Evolutionary conservation across 2,113 vertebrate species (phyloP).

Genomic region (Psittacus erithacus): DNA sequence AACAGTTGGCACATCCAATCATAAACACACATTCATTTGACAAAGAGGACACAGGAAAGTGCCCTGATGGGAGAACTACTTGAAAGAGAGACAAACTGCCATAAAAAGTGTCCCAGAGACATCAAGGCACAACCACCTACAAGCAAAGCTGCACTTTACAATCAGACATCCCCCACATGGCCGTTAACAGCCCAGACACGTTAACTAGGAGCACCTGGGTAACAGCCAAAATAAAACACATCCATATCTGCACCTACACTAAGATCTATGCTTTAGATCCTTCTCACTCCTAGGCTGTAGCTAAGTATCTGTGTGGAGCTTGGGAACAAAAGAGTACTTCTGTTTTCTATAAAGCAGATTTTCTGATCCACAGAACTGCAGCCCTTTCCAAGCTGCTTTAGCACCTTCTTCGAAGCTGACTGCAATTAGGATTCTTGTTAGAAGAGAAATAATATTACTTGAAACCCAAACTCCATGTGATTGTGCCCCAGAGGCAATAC

Average conservation of each 20-base stretch:
- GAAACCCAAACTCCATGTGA: conserved; percentile 34
- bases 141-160: conserved; percentile 44
- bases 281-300: neutral
- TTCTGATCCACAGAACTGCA: neutral
- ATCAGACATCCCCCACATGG: conserved; percentile 53
- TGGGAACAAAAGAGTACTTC: neutral
- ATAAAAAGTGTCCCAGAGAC: conserved; percentile 21
- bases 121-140: conserved; percentile 56
- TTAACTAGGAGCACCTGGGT: conserved; percentile 71
- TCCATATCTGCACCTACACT: conserved; percentile 20
- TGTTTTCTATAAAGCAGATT: neutral
- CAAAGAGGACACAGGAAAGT: neutral
- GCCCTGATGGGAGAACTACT: neutral
- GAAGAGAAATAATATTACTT: conserved; percentile 20
- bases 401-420: conserved; percentile 4
- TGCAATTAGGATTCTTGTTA: conserved; percentile 25
- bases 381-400: neutral
- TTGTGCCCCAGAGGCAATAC: conserved; percentile 35
- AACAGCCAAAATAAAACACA: conserved; percentile 62
- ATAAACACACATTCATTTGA: neutral
- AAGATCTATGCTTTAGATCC: neutral
- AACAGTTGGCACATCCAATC: neutral
- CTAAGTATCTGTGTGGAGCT: neutral
- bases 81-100: conserved; percentile 16
- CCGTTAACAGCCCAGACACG: conserved; percentile 68